phyloP scores from a whole-genome alignment of 2,888 invertebrate species.

The Cosmorhoe ocellata region DNA sequence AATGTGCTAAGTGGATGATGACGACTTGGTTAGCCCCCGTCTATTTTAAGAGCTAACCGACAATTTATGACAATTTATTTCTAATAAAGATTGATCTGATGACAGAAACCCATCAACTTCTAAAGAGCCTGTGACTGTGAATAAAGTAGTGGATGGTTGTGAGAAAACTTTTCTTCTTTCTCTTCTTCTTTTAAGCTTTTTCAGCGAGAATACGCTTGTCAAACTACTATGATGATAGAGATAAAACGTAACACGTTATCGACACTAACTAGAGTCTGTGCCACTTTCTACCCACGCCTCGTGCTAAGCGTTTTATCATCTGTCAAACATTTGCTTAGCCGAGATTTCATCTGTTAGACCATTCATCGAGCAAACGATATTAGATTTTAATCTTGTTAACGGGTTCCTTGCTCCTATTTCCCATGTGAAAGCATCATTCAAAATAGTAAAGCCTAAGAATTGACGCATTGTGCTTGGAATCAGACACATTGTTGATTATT shows the following conservation, averaged over 20 bases:
- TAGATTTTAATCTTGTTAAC: slow-evolving; percentile 35
- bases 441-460: slow-evolving; percentile 13
- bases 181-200: too few species aligned
- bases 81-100: slow-evolving; percentile 6
- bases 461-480: slow-evolving; percentile 19
- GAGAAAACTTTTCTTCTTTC: background rate
- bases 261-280: slow-evolving; percentile 48
- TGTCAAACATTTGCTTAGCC: slow-evolving; percentile 68
- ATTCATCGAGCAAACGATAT: slow-evolving; percentile 45
- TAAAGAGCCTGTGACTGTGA: background rate
- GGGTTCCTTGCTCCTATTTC: slow-evolving; percentile 31
- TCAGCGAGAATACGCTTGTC: slow-evolving; percentile 41
- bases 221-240: slow-evolving; percentile 42
- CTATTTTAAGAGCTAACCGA: slow-evolving; percentile 47
- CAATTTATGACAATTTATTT: slow-evolving; percentile 20
- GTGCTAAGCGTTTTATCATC: slow-evolving; percentile 58
- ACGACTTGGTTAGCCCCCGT: slow-evolving; percentile 51
- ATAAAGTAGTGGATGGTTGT: background rate
- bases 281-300: slow-evolving; percentile 56
- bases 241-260: slow-evolving; percentile 61
- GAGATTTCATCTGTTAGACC: slow-evolving; percentile 56
- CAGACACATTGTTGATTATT: slow-evolving; percentile 40
- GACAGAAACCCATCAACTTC: background rate
- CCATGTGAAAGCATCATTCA: slow-evolving; percentile 5
- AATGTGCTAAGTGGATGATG: slow-evolving; percentile 78